Evolutionary conservation across 2,113 vertebrate genomes (phyloP).

Genomic region (Nipponia nippon): DNA sequence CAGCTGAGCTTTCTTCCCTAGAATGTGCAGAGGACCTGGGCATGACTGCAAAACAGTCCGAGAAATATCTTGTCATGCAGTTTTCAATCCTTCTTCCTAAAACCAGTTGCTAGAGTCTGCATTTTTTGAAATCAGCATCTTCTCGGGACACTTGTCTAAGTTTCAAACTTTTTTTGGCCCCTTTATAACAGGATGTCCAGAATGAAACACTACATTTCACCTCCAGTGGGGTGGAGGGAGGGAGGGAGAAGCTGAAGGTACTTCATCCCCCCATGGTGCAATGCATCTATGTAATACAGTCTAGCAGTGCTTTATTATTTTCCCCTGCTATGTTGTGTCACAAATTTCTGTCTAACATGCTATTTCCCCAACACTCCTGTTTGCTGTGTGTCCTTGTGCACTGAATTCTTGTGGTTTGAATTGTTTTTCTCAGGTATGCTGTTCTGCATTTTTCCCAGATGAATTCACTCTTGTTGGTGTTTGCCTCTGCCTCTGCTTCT

Average conservation of each 20-base stretch:
- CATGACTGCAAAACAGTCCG: neutral
- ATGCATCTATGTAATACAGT: neutral
- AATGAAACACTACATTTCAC: neutral
- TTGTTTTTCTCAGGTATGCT: slow-evolving; percentile 18
- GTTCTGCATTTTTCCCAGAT: neutral
- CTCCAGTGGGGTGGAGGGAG: neutral
- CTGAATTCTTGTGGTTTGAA: slow-evolving; percentile 27
- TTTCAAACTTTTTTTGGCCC: neutral
- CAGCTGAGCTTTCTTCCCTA: neutral
- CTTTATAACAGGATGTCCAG: neutral
- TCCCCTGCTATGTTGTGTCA: neutral
- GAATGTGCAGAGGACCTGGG: neutral
- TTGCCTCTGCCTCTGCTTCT: neutral
- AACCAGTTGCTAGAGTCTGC: neutral
- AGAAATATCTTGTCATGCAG: neutral
- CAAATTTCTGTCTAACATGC: neutral
- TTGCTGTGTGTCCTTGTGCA: neutral
- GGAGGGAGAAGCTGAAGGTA: neutral
- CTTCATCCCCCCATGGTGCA: neutral
- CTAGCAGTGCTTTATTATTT: neutral
- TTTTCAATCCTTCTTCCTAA: neutral
- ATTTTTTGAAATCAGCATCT: neutral
- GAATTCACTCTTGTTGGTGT: neutral
- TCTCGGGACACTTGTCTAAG: neutral
- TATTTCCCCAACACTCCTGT: neutral